phyloP scores from a whole-genome alignment of 2,113 vertebrate genomes.

The Agelaius phoeniceus region DNA sequence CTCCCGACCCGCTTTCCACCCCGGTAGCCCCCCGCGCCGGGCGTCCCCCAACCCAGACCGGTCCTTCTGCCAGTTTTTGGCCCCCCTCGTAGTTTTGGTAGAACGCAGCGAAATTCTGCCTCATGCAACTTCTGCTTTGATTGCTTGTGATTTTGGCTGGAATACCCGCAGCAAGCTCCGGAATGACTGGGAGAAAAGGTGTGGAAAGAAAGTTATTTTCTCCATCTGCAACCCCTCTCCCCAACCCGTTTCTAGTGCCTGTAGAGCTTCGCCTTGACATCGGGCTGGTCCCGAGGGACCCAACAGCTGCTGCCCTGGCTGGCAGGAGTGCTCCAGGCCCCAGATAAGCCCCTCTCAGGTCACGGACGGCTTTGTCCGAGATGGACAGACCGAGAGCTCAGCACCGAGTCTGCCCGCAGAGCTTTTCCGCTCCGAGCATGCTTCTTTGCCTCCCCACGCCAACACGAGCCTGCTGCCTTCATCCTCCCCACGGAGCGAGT shows the following conservation, averaged over 20 bases:
- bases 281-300: neutral
- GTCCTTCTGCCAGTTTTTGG: neutral
- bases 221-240: too few relatives aligned
- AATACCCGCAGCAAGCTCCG: neutral
- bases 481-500: neutral
- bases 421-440: neutral
- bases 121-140: neutral
- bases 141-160: neutral
- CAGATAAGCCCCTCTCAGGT: too few relatives aligned
- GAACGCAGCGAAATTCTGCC: neutral
- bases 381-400: neutral
- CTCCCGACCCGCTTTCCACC: fast-evolving
- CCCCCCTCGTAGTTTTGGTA: neutral
- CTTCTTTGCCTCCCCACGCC: neutral
- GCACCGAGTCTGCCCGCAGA: neutral
- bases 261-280: neutral
- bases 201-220: neutral
- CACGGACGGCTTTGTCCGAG: neutral
- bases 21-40: neutral
- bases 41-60: too few relatives aligned
- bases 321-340: neutral
- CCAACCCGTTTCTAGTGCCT: neutral
- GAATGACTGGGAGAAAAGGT: neutral
- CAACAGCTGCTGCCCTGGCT: neutral
- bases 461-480: fast-evolving